phyloP scores from a whole-genome alignment of 1,140 invertebrate species.

The Drosophila kanapiae region DNA sequence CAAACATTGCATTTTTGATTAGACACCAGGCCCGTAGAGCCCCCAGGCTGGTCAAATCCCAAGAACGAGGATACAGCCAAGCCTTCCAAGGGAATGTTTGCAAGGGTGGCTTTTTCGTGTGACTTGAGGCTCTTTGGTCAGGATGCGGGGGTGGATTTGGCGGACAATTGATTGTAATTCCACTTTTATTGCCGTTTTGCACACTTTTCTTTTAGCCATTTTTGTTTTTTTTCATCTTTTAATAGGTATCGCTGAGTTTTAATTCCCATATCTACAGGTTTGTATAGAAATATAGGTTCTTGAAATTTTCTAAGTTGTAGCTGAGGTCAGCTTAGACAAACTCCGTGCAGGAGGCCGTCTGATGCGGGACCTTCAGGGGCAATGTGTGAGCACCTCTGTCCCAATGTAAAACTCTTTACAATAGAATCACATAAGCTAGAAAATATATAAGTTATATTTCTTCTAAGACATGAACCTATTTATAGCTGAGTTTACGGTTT shows the following conservation, averaged over 20 bases:
- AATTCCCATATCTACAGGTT: too few species aligned
- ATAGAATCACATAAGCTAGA: not conserved
- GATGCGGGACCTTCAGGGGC: too few species aligned
- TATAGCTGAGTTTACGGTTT: not conserved
- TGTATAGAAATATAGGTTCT: too few species aligned
- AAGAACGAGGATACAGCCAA: conserved; percentile 47
- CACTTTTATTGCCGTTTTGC: conserved; percentile 38
- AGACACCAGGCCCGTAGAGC: conserved; percentile 52
- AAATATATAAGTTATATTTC: too few species aligned
- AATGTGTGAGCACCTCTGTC: too few species aligned
- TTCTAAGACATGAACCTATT: too few species aligned
- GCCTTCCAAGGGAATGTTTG: conserved; percentile 39
- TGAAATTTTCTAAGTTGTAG: not conserved
- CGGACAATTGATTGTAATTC: conserved; percentile 52
- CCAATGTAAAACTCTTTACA: too few species aligned
- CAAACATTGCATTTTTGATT: conserved; percentile 84
- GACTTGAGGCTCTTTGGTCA: not conserved
- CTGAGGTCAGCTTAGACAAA: too few species aligned
- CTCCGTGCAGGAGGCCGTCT: too few species aligned
- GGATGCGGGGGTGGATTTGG: not conserved
- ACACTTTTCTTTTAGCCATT: not conserved
- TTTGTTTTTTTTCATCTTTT: not conserved
- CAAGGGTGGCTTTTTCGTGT: conserved; percentile 42
- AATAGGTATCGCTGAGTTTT: not conserved
- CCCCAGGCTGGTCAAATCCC: conserved; percentile 62